Evolutionary conservation across 2,797 vertebrate species (phyloP).

Genomic region (Fratercula arctica): DNA sequence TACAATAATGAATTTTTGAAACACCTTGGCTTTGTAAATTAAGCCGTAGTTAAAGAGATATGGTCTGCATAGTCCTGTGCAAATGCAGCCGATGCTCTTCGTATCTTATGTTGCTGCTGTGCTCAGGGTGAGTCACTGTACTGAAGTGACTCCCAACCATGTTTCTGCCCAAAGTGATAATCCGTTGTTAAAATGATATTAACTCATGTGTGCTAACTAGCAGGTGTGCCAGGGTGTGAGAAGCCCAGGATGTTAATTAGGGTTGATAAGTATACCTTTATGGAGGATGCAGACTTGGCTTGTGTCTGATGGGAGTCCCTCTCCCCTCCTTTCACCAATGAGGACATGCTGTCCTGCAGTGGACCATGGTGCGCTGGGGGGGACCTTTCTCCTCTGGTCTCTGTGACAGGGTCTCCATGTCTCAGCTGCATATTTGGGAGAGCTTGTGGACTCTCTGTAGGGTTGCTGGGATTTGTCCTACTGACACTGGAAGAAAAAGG

Average conservation of each 20-base stretch:
- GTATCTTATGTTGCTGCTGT: neutral
- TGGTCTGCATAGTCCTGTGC: neutral
- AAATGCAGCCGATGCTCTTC: neutral
- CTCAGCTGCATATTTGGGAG: neutral
- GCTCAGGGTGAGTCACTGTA: neutral
- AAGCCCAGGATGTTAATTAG: constrained; percentile 31
- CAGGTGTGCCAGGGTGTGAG: constrained; percentile 67
- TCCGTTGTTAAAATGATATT: constrained; percentile 34
- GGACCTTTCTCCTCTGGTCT: neutral
- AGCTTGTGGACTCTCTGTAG: neutral
- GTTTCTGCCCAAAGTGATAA: constrained; percentile 33
- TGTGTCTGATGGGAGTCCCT: neutral
- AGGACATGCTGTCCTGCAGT: neutral
- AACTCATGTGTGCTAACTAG: constrained; percentile 55
- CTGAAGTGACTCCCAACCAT: constrained; percentile 1
- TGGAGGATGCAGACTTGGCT: neutral
- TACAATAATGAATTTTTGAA: constrained; percentile 49
- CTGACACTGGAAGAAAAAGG: neutral
- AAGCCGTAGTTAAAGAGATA: constrained; percentile 30
- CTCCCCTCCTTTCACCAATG: neutral
- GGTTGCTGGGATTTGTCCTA: neutral
- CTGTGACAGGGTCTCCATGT: accelerated
- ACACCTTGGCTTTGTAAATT: constrained; percentile 20
- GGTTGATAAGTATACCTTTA: constrained; percentile 21
- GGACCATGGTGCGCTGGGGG: accelerated